Evolutionary conservation across 2,797 vertebrate genomes (phyloP), one percentile per base, ranked within the genome.

Genomic region (Hydrophis major): DNA sequence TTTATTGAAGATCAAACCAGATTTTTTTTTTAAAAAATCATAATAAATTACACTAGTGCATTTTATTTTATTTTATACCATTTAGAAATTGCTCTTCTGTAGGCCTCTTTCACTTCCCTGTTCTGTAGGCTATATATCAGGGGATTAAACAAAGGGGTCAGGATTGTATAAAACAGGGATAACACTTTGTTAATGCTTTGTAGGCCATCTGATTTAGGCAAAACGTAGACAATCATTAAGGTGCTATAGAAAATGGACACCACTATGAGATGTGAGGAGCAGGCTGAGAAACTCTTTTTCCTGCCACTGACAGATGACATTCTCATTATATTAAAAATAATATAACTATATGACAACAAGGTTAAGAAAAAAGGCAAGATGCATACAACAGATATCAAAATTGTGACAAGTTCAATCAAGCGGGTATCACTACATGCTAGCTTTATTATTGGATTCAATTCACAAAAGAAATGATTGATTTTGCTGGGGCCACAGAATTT

Each of bases 211-310:
- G 63, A n/a, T 66, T 66, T 66, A 66, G 63, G 63, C 28, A 69
- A 69, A 69, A 69, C 16, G 4, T 69, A 69, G 4, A 69, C 63
- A 69, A 69, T 69, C 63, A 69, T 69, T 69, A 69, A 69, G 5
- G 63, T 69, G 63, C 95, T 95, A 56, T 96, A 97, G 91, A 96
- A 96, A 69, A 96, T 92, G 86, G 78, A 96, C 27, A 96, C 96
- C 53, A 96, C 94, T 53, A 42, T 59, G 61, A 97, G 91, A 55
- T 97, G 96, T 90, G 96, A 97, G 28, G 96, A 94, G 86, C 96
- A 97, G 20, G 96, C 96, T 2, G 95, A 95, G 59, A 97, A 96
- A 91, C 93, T 96, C 83, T 97, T 97, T 88, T 91, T 13, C 50
- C 59, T 74, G 12, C 91, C 63, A 92, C 89, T 93, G 66, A 92